These are phyloP conservation scores for Lepidurus apus DNA, from an alignment of 1,140 invertebrate genomes.

Conservation along the genomic window DNA sequence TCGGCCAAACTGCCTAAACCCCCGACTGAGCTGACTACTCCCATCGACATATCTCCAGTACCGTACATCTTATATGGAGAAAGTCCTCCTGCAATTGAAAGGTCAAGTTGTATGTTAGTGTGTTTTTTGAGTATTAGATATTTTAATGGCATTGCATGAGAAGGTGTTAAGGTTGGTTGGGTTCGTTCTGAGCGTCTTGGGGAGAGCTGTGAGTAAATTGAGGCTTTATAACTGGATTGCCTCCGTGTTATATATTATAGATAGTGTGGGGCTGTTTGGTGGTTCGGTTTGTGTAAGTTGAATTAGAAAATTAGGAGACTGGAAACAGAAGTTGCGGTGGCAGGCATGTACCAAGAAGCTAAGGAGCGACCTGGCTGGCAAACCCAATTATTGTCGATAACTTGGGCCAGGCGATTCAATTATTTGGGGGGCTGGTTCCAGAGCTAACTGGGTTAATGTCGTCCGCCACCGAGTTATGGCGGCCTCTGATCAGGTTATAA, in stretches of 20 bases:
- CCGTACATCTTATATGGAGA: slow-evolving; percentile 21
- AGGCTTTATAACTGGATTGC: no score
- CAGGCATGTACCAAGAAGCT: neutral
- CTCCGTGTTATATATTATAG: no score
- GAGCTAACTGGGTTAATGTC: slow-evolving; percentile 21
- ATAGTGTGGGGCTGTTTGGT: no score
- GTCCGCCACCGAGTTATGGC: slow-evolving; percentile 16
- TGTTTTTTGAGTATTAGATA: neutral
- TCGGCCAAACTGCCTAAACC: slow-evolving; percentile 52
- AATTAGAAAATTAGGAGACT: neutral
- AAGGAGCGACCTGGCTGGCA: slow-evolving; percentile 11
- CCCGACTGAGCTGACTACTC: neutral
- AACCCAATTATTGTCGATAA: slow-evolving; percentile 22
- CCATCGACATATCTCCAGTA: neutral
- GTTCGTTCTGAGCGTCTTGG: neutral
- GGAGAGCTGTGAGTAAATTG: no score
- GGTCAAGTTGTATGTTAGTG: neutral
- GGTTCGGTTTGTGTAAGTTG: neutral
- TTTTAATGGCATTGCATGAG: neutral
- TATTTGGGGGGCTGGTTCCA: slow-evolving; percentile 16
- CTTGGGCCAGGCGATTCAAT: slow-evolving; percentile 17
- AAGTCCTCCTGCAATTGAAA: neutral
- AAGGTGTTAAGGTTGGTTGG: slow-evolving; percentile 5
- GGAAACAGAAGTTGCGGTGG: neutral
- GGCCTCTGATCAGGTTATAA: slow-evolving; percentile 16